Evolutionary conservation across 1,140 invertebrate genomes (phyloP).

Genomic region (Thaumetopoea pityocampa): DNA sequence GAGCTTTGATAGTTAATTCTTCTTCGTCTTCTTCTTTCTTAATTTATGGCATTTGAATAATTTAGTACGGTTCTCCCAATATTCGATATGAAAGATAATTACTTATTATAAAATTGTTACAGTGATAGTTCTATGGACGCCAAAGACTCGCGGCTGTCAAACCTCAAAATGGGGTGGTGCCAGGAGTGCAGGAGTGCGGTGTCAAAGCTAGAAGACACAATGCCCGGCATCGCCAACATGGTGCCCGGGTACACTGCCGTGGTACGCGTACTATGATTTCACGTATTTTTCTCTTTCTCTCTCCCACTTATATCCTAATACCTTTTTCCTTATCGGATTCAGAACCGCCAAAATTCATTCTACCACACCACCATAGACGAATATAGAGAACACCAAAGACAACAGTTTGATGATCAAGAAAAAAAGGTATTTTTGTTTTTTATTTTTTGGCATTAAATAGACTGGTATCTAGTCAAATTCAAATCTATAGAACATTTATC

Average conservation of each 20-base stretch:
- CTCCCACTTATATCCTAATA: neutral
- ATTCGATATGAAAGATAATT: neutral
- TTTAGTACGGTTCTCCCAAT: too few relatives aligned
- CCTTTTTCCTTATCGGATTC: neutral
- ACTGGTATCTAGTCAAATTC: too few relatives aligned
- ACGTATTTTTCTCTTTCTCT: too few relatives aligned
- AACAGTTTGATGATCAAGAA: constrained; percentile 41
- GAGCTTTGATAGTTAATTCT: too few relatives aligned
- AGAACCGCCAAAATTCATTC: constrained; percentile 27
- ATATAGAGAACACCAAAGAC: constrained; percentile 55
- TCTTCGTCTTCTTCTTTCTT: too few relatives aligned
- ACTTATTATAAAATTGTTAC: neutral
- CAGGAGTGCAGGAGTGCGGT: constrained; percentile 39
- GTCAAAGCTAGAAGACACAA: constrained; percentile 32
- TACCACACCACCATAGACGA: constrained; percentile 49
- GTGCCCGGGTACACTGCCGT: too few relatives aligned
- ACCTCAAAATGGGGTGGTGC: constrained; percentile 53
- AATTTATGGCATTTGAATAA: too few relatives aligned
- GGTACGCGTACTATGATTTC: too few relatives aligned
- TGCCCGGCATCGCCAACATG: constrained; percentile 37
- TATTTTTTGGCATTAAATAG: too few relatives aligned
- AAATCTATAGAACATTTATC: too few relatives aligned
- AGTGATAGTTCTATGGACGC: constrained; percentile 20
- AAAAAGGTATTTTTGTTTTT: constrained; percentile 33
- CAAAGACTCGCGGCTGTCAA: constrained; percentile 17